Base-by-base conservation (phyloP, 2,113 vertebrate genomes). In the Sakesphorus luctuosus region DNA sequence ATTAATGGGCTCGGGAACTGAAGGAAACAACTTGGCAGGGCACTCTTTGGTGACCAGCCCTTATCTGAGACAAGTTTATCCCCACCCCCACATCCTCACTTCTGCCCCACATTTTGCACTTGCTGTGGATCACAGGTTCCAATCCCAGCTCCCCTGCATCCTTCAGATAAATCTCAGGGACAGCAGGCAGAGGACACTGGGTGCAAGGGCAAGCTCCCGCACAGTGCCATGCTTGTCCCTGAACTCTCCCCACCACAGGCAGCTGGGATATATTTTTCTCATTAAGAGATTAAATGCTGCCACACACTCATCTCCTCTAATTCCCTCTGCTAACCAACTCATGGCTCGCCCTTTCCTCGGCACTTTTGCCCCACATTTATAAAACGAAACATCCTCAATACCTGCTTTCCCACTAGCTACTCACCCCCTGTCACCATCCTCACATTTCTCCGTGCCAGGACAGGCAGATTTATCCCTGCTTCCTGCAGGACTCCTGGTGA, bases 271-370 rank as follows among this genome's bases (percentile, higher is more conserved):
- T 93, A 75, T 80, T 95, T 84, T 94, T 86, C 69, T 90, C 73
- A 53, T 90, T 87, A 93, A 76, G 80, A 77, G 90, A 93, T 95
- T 94, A 96, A 95, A 94, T 3, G 47, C 86, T 58, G 88, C 16
- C 20, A 3, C 80, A 62, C 61, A 87, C 77, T 53, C 40, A 81
- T 62, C 73, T 84, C 77, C 53, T 81, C 74, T 95, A 94, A 94
- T 89, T 90, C 92, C 47, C 21, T 10, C 62, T 61, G 90, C 63
- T 81, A 80, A 86, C 56, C 72, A 86, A 38, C 18, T 44, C 52
- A n/a, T 0, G 23, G 24, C 76, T 76, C 5, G 1, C 67, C 43
- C 23, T 35, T 47, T 78, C 66, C 85, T 53, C 10, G 0, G 47
- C 18, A 33, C 47, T 66, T 65, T 43, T 40, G 50, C 72, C 61